Evolutionary conservation across 1,140 invertebrate species (phyloP).

Genomic region (Matsumurasca onukii): DNA sequence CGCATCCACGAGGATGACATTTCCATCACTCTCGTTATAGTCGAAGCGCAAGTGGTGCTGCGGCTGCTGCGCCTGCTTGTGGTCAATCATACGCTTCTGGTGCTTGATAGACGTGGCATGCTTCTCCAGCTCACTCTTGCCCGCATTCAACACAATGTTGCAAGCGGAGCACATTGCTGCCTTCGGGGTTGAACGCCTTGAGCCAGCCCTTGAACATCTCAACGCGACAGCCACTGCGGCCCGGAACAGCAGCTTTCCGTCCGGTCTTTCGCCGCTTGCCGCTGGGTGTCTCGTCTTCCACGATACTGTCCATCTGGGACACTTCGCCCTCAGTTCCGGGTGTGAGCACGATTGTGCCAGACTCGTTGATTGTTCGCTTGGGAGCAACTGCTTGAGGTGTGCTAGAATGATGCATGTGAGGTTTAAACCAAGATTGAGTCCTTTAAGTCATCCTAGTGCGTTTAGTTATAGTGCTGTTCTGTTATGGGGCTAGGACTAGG

Average conservation of each 20-base stretch:
- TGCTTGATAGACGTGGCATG: constrained; percentile 45
- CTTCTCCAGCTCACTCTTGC: constrained; percentile 46
- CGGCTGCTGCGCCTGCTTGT: too few relatives aligned
- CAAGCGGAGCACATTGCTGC: constrained; percentile 43
- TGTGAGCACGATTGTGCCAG: constrained; percentile 20
- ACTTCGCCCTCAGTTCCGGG: constrained; percentile 13
- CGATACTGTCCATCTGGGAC: background rate
- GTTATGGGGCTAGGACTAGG: too few relatives aligned
- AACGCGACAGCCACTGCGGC: constrained; percentile 39
- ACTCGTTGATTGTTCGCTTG: constrained; percentile 22
- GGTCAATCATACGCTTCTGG: constrained; percentile 29
- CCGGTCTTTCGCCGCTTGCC: background rate
- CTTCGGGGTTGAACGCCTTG: constrained; percentile 38
- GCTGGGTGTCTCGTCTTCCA: background rate
- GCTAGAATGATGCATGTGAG: too few relatives aligned
- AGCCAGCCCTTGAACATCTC: constrained; percentile 44
- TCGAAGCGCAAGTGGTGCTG: background rate
- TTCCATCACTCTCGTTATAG: background rate
- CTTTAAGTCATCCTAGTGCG: too few relatives aligned
- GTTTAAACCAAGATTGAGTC: too few relatives aligned
- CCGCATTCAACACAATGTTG: constrained; percentile 42
- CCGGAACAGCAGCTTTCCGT: constrained; percentile 36
- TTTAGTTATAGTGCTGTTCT: too few relatives aligned
- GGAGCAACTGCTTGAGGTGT: constrained; percentile 6
- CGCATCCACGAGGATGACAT: constrained; percentile 23